Evolutionary conservation across 1,140 invertebrate genomes (phyloP).

Genomic region (Epicauta chinensis): DNA sequence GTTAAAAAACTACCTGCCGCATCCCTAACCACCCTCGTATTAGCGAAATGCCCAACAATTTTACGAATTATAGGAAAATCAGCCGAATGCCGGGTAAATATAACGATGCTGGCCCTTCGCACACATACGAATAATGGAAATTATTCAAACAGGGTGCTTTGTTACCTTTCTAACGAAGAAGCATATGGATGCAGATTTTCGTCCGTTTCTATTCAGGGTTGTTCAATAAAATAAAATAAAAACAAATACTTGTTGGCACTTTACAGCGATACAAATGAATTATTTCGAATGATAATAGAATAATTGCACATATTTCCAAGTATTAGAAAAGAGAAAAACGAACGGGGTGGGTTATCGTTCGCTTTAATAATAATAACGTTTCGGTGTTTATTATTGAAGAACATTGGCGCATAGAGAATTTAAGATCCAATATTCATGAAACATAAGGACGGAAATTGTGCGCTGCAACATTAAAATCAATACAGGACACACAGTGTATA

Average conservation of each 20-base stretch:
- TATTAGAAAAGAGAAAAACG: constrained; percentile 19
- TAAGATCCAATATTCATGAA: constrained; percentile 30
- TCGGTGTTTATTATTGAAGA: constrained; percentile 31
- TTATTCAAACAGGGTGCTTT: constrained; percentile 12
- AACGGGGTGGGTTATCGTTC: constrained; percentile 14
- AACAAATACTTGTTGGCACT: constrained; percentile 17
- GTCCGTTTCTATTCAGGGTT: neutral
- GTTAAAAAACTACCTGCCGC: constrained; percentile 15
- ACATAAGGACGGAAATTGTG: constrained; percentile 35
- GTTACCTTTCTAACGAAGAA: constrained; percentile 14
- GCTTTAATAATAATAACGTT: constrained; percentile 28
- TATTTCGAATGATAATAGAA: constrained; percentile 8
- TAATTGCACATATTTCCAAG: neutral
- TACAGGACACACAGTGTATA: too few relatives aligned
- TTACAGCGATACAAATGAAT: constrained; percentile 22
- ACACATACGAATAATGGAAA: too few relatives aligned
- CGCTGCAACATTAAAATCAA: constrained; percentile 39
- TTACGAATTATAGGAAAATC: neutral
- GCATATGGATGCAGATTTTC: constrained; percentile 13
- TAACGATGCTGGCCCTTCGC: neutral
- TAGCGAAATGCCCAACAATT: constrained; percentile 11
- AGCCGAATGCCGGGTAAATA: constrained; percentile 9
- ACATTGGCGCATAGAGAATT: constrained; percentile 26
- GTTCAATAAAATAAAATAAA: constrained; percentile 15
- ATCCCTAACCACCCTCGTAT: constrained; percentile 11